These are phyloP conservation scores for Murina feae DNA, from an alignment of 2,113 vertebrate genomes.

Conservation along the genomic window DNA sequence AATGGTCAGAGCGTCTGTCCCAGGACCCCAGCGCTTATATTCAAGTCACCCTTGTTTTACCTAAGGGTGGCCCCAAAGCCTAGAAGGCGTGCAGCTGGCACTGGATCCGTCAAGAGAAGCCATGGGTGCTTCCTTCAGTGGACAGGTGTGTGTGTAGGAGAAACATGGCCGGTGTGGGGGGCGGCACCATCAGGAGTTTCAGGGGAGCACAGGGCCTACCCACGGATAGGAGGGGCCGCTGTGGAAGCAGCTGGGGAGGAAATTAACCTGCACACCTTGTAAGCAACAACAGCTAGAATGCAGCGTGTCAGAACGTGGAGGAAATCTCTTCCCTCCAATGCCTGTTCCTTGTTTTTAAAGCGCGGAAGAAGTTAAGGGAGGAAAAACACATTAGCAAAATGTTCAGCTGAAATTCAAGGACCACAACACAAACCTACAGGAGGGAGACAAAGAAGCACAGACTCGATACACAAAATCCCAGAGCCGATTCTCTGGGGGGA, in stretches of 20 bases:
- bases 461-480: background rate
- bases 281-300: background rate
- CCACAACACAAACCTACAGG: background rate
- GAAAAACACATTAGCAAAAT: conserved; percentile 13
- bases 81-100: too few relatives aligned
- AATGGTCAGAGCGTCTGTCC: background rate
- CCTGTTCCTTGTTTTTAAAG: background rate
- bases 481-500: background rate
- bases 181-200: too few relatives aligned
- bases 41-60: background rate
- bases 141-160: background rate
- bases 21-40: background rate
- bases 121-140: background rate
- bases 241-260: background rate
- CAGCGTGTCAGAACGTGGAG: background rate
- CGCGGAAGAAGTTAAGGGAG: background rate
- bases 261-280: background rate
- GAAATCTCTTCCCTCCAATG: background rate
- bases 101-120: background rate
- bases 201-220: background rate
- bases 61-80: background rate
- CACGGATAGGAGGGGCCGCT: background rate
- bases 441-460: background rate
- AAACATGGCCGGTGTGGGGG: too few relatives aligned
- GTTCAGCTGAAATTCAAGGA: conserved; percentile 2